Conservation (phyloP, 2,888 invertebrate species). For the Falcaria lacertinaria region DNA sequence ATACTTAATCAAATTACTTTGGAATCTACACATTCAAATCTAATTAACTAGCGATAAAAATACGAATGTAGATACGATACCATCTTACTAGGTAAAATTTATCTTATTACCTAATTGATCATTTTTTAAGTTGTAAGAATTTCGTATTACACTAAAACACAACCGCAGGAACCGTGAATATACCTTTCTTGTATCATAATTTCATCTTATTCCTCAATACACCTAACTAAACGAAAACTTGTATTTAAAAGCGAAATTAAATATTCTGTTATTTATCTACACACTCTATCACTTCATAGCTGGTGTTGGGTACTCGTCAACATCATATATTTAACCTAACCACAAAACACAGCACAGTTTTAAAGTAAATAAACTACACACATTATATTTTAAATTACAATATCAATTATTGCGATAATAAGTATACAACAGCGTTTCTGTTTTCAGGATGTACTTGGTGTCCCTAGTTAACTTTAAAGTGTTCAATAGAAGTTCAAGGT, state of each 20-base stretch:
- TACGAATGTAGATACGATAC: background rate
- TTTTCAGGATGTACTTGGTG: background rate
- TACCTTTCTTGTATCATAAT: background rate
- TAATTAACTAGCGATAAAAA: too few relatives aligned
- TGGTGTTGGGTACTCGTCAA: background rate
- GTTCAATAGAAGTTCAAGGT: too few relatives aligned
- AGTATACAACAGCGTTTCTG: conserved; percentile 3
- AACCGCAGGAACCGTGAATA: too few relatives aligned
- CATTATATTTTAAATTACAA: background rate
- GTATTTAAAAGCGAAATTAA: background rate
- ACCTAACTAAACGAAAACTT: background rate
- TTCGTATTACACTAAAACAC: background rate
- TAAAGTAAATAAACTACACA: background rate
- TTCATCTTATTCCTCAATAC: background rate
- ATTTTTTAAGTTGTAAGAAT: background rate
- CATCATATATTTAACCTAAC: background rate
- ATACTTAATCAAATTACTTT: background rate
- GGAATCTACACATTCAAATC: too few relatives aligned
- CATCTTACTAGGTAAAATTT: background rate
- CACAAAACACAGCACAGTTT: background rate
- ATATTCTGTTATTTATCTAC: background rate
- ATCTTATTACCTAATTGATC: background rate
- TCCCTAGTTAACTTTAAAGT: background rate
- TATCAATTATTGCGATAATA: conserved; percentile 2
- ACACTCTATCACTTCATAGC: background rate